phyloP scores from a whole-genome alignment of 1,140 invertebrate genomes.

The Diorhabda elongata region DNA sequence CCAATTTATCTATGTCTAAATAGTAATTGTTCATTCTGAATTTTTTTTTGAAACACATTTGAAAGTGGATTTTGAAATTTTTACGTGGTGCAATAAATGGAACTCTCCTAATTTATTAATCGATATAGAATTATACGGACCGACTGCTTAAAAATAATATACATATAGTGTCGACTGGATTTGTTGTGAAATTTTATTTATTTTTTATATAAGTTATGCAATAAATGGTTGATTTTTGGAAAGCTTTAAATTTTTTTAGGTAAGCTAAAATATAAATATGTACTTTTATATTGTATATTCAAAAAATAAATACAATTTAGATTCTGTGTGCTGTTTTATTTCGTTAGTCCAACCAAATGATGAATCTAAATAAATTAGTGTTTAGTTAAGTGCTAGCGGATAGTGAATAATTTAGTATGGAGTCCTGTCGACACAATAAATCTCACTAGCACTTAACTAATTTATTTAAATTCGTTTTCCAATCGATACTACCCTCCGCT shows the following conservation, averaged over 20 bases:
- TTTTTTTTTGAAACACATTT: too few relatives aligned
- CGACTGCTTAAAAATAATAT: background rate
- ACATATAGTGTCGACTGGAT: conserved; percentile 5
- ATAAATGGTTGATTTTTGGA: conserved; percentile 8
- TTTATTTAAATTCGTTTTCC: too few relatives aligned
- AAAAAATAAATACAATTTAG: background rate
- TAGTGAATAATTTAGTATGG: too few relatives aligned
- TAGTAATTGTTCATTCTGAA: too few relatives aligned
- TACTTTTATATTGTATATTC: conserved; percentile 1
- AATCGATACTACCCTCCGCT: too few relatives aligned
- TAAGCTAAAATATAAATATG: background rate
- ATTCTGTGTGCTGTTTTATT: background rate
- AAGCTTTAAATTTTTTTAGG: conserved; percentile 13
- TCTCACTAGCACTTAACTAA: too few relatives aligned
- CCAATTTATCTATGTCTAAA: too few relatives aligned
- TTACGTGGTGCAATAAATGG: background rate
- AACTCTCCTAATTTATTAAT: background rate
- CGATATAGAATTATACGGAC: background rate
- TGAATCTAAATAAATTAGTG: too few relatives aligned
- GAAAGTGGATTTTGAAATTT: too few relatives aligned
- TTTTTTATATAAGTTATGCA: conserved; percentile 3
- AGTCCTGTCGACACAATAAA: too few relatives aligned
- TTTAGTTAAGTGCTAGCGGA: too few relatives aligned
- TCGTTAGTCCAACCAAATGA: background rate
- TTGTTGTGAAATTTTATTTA: conserved; percentile 7